Evolutionary conservation across 2,113 vertebrate species (phyloP).

Genomic region (Corythornis madagascariensis): DNA sequence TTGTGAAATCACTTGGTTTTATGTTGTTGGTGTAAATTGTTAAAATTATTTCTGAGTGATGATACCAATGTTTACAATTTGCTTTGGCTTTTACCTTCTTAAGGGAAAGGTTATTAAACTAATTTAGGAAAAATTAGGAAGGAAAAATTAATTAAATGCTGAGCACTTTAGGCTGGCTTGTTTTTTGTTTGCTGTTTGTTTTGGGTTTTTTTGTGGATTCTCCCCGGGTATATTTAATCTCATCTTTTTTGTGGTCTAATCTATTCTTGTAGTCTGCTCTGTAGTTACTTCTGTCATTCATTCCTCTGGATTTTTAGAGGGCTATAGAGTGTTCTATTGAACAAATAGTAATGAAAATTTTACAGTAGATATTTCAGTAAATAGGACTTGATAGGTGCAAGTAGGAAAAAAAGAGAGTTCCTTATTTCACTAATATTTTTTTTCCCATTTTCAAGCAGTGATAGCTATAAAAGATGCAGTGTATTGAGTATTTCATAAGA

Average conservation of each 20-base stretch:
- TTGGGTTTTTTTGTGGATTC: too few relatives aligned
- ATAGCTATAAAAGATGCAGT: neutral
- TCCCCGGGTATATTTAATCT: neutral
- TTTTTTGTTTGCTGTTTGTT: neutral
- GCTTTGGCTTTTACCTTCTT: neutral
- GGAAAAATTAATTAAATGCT: neutral
- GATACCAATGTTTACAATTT: neutral
- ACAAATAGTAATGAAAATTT: neutral
- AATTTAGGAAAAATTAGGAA: neutral
- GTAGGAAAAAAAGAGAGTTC: neutral
- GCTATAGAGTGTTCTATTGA: neutral
- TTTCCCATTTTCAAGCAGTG: neutral
- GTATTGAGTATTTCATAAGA: neutral
- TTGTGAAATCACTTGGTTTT: neutral
- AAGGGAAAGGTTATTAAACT: neutral
- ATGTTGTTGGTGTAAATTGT: neutral
- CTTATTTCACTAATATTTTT: neutral
- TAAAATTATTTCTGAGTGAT: neutral
- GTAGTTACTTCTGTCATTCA: neutral
- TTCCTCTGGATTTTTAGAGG: neutral
- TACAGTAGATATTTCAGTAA: neutral
- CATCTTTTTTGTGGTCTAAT: neutral
- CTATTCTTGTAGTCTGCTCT: neutral
- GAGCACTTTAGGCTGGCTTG: rapidly evolving
- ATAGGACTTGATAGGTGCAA: neutral